These are phyloP conservation scores for Mus caroli DNA, from an alignment of 2,797 vertebrate genomes.

Conservation along the genomic window DNA sequence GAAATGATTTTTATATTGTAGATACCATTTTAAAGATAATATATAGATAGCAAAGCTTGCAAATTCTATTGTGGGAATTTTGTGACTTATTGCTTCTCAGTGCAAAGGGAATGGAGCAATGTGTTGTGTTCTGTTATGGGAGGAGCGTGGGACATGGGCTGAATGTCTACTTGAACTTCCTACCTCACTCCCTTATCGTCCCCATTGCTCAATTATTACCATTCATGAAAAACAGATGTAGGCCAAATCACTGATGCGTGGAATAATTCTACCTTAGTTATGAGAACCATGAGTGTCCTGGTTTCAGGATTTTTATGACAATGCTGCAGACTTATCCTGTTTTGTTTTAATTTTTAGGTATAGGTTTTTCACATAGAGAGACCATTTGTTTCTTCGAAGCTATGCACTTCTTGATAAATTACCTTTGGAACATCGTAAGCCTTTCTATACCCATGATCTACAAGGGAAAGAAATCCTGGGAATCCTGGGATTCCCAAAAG, in stretches of 20 bases:
- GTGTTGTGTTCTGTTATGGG: not conserved
- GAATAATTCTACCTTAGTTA: constrained; percentile 24
- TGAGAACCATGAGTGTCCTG: constrained; percentile 5
- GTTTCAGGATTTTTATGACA: constrained; percentile 13
- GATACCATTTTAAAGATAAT: constrained; percentile 63
- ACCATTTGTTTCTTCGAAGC: constrained; percentile 44
- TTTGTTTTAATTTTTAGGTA: constrained; percentile 30
- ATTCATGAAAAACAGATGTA: constrained; percentile 78
- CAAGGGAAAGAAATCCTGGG: not conserved
- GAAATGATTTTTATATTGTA: not conserved
- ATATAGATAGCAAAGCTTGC: constrained; percentile 16
- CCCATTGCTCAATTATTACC: constrained; percentile 19
- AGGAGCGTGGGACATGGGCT: not conserved
- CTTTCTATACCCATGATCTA: not conserved
- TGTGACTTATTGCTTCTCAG: constrained; percentile 27
- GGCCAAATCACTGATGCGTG: constrained; percentile 25
- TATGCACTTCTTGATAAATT: not conserved
- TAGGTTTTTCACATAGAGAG: not conserved
- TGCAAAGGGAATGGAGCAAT: not conserved
- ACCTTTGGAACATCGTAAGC: not conserved
- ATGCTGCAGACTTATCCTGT: not conserved
- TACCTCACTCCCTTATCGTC: constrained; percentile 3
- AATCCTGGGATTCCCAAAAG: constrained; percentile 5
- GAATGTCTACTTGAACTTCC: constrained; percentile 45
- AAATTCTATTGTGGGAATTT: constrained; percentile 25